These are phyloP conservation scores for Prosopocoilus inquinatus DNA, from an alignment of 2,888 invertebrate genomes.

Conservation along the genomic window DNA sequence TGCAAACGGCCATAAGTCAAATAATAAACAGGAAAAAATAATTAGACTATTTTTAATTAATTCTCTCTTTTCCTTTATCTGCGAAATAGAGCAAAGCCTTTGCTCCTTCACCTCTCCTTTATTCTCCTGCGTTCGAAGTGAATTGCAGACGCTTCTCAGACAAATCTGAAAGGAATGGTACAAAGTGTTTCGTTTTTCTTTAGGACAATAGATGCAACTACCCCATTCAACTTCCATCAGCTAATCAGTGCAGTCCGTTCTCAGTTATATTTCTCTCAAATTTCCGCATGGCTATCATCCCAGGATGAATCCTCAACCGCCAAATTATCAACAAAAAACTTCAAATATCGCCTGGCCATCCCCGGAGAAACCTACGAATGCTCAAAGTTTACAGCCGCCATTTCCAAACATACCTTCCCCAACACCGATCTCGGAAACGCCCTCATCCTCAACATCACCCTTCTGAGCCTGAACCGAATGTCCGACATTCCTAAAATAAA, in stretches of 20 bases:
- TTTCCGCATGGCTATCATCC: slow-evolving; percentile 84
- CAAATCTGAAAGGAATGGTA: no score
- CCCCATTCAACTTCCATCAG: slow-evolving; percentile 63
- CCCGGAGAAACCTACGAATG: slow-evolving; percentile 62
- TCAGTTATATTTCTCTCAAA: slow-evolving; percentile 94
- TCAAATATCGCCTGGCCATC: slow-evolving; percentile 68
- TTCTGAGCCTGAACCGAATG: slow-evolving; percentile 72
- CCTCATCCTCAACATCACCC: slow-evolving; percentile 60
- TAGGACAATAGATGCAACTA: slow-evolving; percentile 51
- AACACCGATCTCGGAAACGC: slow-evolving; percentile 65
- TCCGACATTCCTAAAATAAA: slow-evolving; percentile 37
- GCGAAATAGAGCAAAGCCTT: no score
- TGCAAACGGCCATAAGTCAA: no score
- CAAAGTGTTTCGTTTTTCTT: slow-evolving; percentile 28
- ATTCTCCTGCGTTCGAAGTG: no score
- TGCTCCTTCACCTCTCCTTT: no score
- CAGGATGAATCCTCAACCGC: slow-evolving; percentile 44
- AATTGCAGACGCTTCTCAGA: no score
- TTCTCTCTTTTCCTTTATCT: no score
- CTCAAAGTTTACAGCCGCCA: slow-evolving; percentile 56
- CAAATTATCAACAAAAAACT: slow-evolving; percentile 46
- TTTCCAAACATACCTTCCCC: slow-evolving; percentile 70
- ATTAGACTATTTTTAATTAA: no score
- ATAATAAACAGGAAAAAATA: no score
- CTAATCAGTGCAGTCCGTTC: slow-evolving; percentile 91